Evolutionary conservation across 2,888 invertebrate genomes (phyloP).

Genomic region (Orthonevra nobilis): DNA sequence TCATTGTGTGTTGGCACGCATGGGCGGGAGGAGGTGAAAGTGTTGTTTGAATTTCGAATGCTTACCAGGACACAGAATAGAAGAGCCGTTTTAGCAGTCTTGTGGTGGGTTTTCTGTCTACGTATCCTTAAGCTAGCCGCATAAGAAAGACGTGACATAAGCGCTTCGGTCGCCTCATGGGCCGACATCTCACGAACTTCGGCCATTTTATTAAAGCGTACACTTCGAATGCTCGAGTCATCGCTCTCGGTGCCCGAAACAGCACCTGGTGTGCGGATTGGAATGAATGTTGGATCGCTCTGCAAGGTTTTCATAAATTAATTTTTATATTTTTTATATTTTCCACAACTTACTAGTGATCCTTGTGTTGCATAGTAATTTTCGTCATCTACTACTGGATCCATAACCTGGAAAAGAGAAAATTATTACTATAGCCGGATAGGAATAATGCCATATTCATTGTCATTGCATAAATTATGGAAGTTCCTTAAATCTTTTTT

Average conservation of each 20-base stretch:
- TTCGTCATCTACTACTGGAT: constrained; percentile 89
- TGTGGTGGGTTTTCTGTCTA: constrained; percentile 82
- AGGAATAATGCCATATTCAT: too few species aligned
- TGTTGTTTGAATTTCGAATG: too few species aligned
- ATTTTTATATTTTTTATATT: not conserved
- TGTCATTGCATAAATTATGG: too few species aligned
- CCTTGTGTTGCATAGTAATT: constrained; percentile 86
- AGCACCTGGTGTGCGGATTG: constrained; percentile 84
- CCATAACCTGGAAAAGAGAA: constrained; percentile 84
- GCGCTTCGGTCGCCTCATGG: constrained; percentile 94
- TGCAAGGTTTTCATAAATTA: constrained; percentile 80
- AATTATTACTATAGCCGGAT: too few species aligned
- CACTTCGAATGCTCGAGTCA: constrained; percentile 91
- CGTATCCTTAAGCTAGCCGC: constrained; percentile 93
- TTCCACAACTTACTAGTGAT: constrained; percentile 74
- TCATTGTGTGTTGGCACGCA: constrained; percentile 29
- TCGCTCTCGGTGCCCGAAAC: constrained; percentile 90
- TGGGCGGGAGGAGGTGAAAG: too few species aligned
- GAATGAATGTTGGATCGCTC: constrained; percentile 96
- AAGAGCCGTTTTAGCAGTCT: constrained; percentile 91
- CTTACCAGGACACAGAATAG: constrained; percentile 92
- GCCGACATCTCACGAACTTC: constrained; percentile 94
- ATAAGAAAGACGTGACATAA: constrained; percentile 96
- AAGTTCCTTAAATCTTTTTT: too few species aligned
- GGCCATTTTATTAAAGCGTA: constrained; percentile 94